Percentiles rank a stretch among this genome's conserved stretches.
These are phyloP conservation scores for Andrena camellia DNA, from an alignment of 2,888 invertebrate genomes.

Conservation along the genomic window DNA sequence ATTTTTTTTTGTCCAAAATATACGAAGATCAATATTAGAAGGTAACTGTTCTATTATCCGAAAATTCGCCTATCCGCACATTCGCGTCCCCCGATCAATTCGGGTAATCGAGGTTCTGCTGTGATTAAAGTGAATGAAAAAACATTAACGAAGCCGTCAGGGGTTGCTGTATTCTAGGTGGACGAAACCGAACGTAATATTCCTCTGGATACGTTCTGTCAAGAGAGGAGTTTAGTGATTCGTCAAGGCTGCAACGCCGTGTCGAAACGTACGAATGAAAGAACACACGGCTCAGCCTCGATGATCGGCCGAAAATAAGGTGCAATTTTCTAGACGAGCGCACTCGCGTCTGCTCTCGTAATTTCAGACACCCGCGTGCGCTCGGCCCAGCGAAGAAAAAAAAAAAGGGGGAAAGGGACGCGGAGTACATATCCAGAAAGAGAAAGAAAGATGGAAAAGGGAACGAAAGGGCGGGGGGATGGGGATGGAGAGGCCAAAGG, in stretches of 20 bases:
- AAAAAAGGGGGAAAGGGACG: not conserved
- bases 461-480: constrained; percentile 5
- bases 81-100: too few species aligned
- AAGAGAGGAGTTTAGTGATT: constrained; percentile 72
- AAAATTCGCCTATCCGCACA: too few species aligned
- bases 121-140: constrained; percentile 8
- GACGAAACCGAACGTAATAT: constrained; percentile 13
- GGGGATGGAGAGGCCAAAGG: constrained; percentile 46
- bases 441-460: not conserved
- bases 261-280: constrained; percentile 67
- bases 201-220: constrained; percentile 16
- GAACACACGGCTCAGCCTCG: constrained; percentile 38
- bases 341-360: constrained; percentile 67
- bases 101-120: too few species aligned
- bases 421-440: constrained; percentile 2
- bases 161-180: not conserved
- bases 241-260: constrained; percentile 71
- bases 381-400: constrained; percentile 1
- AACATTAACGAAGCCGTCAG: not conserved
- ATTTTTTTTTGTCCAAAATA: too few species aligned
- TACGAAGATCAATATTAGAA: too few species aligned
- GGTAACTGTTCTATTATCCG: not conserved
- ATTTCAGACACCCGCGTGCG: constrained; percentile 62
- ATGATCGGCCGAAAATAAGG: constrained; percentile 79
- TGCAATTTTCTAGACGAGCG: constrained; percentile 81